A percentile compares a stretch with the other conserved stretches of the same genome.
Evolutionary conservation across 1,140 invertebrate species (phyloP).

Genomic region (Cecropterus lyciades): DNA sequence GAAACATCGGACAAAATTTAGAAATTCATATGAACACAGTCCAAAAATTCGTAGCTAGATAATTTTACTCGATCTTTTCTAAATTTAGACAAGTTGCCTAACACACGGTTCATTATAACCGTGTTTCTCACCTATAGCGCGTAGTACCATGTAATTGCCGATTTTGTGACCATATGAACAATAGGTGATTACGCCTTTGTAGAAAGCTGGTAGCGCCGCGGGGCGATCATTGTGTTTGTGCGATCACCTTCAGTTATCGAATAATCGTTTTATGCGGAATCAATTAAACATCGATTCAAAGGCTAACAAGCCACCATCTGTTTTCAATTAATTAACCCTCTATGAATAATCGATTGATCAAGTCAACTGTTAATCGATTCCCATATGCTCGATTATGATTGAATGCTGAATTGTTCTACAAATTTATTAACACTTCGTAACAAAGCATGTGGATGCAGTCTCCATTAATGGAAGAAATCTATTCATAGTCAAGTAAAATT

Average conservation of each 20-base stretch:
- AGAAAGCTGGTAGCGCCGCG: slow-evolving; percentile 68
- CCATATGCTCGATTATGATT: slow-evolving; percentile 35
- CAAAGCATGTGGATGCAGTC: neutral
- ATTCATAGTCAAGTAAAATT: too few species aligned
- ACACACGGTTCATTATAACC: too few species aligned
- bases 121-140: slow-evolving; percentile 12
- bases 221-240: slow-evolving; percentile 73
- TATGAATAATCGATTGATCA: slow-evolving; percentile 49
- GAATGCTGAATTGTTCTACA: slow-evolving; percentile 8
- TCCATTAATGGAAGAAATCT: neutral
- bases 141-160: slow-evolving; percentile 56
- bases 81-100: too few species aligned
- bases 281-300: slow-evolving; percentile 77
- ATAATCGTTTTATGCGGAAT: slow-evolving; percentile 65
- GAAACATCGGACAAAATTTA: too few species aligned
- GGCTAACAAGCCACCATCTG: slow-evolving; percentile 78
- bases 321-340: slow-evolving; percentile 75
- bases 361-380: slow-evolving; percentile 51
- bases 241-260: slow-evolving; percentile 57
- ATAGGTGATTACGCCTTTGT: slow-evolving; percentile 78
- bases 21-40: too few species aligned
- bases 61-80: too few species aligned
- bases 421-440: slow-evolving; percentile 8
- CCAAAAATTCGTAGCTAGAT: too few species aligned
- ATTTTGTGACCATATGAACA: slow-evolving; percentile 71